Evolutionary conservation across 2,113 vertebrate genomes (phyloP).

Genomic region (Pituophis catenifer): DNA sequence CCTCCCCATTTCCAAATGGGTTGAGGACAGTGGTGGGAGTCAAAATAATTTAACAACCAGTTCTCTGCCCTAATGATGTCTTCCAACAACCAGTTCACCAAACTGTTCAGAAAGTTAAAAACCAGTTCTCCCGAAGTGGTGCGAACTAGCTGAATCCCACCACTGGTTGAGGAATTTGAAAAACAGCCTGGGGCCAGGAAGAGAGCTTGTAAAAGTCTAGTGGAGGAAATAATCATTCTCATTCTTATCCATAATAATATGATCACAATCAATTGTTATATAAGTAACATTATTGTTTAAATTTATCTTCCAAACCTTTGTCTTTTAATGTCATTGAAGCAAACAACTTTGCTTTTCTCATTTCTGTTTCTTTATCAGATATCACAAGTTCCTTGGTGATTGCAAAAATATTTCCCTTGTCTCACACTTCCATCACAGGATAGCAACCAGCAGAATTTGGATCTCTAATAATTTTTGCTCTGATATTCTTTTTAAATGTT

Average conservation of each 20-base stretch:
- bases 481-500: not conserved
- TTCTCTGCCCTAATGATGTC: too few species aligned
- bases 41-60: too few species aligned
- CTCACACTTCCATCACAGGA: not conserved
- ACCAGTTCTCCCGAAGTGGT: too few species aligned
- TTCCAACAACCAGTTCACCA: too few species aligned
- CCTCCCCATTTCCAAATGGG: not conserved
- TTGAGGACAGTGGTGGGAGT: not conserved
- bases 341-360: not conserved
- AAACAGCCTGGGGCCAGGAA: not conserved
- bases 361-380: not conserved
- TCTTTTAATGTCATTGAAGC: not conserved
- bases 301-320: not conserved
- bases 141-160: too few species aligned
- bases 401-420: not conserved
- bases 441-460: not conserved
- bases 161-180: not conserved
- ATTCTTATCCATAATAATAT: not conserved
- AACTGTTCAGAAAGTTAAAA: too few species aligned
- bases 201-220: not conserved
- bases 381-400: not conserved
- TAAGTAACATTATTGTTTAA: not conserved
- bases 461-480: not conserved
- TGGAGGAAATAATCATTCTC: not conserved
- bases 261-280: not conserved